Base-by-base conservation (phyloP, 2,888 invertebrate species). In the Coleophora deauratella region DNA sequence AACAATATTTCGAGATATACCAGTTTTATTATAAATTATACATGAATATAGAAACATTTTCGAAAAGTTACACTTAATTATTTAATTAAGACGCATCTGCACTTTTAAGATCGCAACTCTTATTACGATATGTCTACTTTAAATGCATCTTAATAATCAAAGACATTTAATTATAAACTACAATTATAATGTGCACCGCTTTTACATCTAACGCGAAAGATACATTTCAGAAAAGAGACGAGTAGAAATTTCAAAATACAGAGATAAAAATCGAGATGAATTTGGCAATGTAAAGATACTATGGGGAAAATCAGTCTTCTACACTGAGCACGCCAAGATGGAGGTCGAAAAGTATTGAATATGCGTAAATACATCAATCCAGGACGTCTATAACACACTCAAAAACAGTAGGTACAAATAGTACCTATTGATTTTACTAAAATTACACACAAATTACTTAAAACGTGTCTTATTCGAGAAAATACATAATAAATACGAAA, bases 301-400 rank as follows among this genome's bases (percentile, higher is more conserved):
- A 63, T 67, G 67, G 58, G 61, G 71, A 72, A 73, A 78, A 79
- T 82, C 84, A 84, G 84, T 84, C 84, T 84, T 82, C 66, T 64
- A 73, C 65, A 62, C 74, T 77, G 79, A 81, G 80, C 81, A 72
- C 77, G 59, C 66, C 9, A 34, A 13, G n/a, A 34, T 21, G 21
- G 21, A 21, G 21, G 21, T 21, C 21, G 6, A 4, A 21, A 21
- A 21, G 21, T 21, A 6, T 6, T 21, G 3, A 3, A 21, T 4
- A 4, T 21, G 6, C 6, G 6, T 21, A 21, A 3, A 6, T 21
- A 21, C 21, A 21, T 21, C 21, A 21, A 21, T 21, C 21, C 21
- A 21, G 6, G 21, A 21, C 3, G 21, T 6, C 21, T 4, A 6
- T 21, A 21, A 4, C 21, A 21, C 21, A 21, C 21, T 21, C 6